phyloP scores from a whole-genome alignment of 2,888 invertebrate species.

The Allacma fusca region DNA sequence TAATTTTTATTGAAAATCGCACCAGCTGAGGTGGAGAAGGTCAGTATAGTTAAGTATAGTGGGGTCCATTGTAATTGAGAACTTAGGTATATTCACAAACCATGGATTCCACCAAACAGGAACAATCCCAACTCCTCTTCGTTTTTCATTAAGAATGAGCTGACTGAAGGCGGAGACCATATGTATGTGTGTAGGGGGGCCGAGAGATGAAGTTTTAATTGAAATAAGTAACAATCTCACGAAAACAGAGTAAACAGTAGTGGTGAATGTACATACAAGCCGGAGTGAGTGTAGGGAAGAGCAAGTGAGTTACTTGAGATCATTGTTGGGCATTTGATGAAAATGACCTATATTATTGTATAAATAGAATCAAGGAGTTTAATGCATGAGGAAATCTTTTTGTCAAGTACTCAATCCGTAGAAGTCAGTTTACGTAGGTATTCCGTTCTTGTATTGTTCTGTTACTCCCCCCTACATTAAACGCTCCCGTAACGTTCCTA shows the following conservation, averaged over 20 bases:
- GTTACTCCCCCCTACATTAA: background rate
- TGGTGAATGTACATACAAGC: no score
- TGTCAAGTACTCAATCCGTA: background rate
- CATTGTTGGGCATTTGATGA: conserved; percentile 20
- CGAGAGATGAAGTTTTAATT: no score
- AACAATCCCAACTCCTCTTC: no score
- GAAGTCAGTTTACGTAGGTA: background rate
- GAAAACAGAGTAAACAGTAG: no score
- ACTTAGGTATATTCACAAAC: no score
- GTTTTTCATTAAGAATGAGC: no score
- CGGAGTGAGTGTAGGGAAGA: background rate
- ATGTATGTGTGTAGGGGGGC: no score
- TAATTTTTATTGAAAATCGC: background rate
- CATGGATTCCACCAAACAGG: no score
- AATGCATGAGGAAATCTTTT: conserved; percentile 30
- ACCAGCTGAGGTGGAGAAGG: background rate
- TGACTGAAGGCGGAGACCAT: no score
- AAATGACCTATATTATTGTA: conserved; percentile 35
- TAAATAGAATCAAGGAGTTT: conserved; percentile 9
- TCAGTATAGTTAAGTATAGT: no score
- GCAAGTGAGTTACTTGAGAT: background rate
- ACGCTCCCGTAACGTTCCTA: background rate
- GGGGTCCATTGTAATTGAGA: background rate
- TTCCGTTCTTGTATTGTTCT: background rate
- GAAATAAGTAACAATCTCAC: no score